Base-by-base conservation (phyloP, 2,113 vertebrate genomes). In the Gavialis gangeticus region DNA sequence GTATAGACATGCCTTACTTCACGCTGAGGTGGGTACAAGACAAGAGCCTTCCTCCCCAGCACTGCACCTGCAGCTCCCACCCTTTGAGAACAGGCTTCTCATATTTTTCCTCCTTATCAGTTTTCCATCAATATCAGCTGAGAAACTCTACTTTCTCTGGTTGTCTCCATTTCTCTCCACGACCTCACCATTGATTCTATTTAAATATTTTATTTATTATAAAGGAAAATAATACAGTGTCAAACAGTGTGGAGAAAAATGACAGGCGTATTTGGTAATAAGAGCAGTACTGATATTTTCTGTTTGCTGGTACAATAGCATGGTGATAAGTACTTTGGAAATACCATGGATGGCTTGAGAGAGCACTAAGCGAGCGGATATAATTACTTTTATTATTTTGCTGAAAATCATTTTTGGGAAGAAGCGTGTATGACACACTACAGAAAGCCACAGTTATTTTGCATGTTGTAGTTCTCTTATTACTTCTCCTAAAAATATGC, bases 281-380 rank as follows among this genome's bases (percentile, higher is more conserved):
- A 87, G 57, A 25, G 30, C 85, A 89, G 58, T n/a, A 63, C 75
- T 93, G 0, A 0, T 73, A 69, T 19, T n/a, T 92, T 8, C 82
- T 69, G 89, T 82, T 92, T 55, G 54, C 30, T 82, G 64, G n/a
- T 96, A 89, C 69, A 84, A 93, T 96, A 46, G 7, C 46, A 46
- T 95, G 75, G 64, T 92, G 82, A 93, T 62, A 77, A 58, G 83
- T 87, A 95, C 91, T 92, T 91, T 86, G 86, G 71, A 75, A 95
- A 93, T 84, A 91, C 58, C 77, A 28, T 82, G 85, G 67, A 78
- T 28, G 90, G 87, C 85, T 73, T 6, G 69, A 73, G 13, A 24
- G 69, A 19, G 37, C 25, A 73, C 7, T 78, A 96, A 92, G 79
- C 86, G 82, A 94, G 37, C 25, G 64, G 82, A 92, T n/a, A 22